Evolutionary conservation across 2,888 invertebrate genomes (phyloP), one percentile per base, ranked within the genome.

Genomic region (Coelinius sp.): DNA sequence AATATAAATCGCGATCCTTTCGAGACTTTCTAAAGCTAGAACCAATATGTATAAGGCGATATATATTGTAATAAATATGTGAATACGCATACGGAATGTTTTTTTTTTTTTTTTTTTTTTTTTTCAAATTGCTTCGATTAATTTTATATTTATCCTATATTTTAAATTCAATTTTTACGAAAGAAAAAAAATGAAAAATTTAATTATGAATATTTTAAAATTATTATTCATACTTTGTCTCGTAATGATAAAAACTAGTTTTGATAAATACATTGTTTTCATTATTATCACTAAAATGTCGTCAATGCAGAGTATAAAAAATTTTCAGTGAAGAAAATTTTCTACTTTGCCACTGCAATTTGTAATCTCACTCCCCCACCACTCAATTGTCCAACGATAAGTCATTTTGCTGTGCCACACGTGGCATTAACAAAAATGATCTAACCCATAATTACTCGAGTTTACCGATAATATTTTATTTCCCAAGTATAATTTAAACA

Each of bases 1-100:
- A 53, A 53, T 53, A 53, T 53, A 53, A 53, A 53, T 53, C 67
- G 25, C 68, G 68, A 68, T 65, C 68, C 68, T 68, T 68, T 68
- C 68, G 46, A 68, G 72, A 72, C 72, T 72, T 72, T 72, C 72
- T 68, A 72, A 68, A 72, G 59, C 67, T 63, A 67, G 67, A 62
- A 62, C 41, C 44, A 25, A 71, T 44, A 52, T 17, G 41, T 69
- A 66, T 31, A 62, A 56, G 38, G 35, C 24, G 27, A 64, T 64
- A 63, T 73, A 65, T 70, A 67, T 67, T 24, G 44, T 62, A 53
- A 35, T 41, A 35, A 65, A 38, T 63, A 52, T 38, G 25, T 70
- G 25, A 46, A 63, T 56, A 72, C 31, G 46, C 41, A 68, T 65
- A 59, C 53, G 31, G 31, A 53, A 53, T n/a, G n/a, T 25, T 53